Conservation (phyloP, 2,113 vertebrate genomes). For the Perccottus glenii region DNA sequence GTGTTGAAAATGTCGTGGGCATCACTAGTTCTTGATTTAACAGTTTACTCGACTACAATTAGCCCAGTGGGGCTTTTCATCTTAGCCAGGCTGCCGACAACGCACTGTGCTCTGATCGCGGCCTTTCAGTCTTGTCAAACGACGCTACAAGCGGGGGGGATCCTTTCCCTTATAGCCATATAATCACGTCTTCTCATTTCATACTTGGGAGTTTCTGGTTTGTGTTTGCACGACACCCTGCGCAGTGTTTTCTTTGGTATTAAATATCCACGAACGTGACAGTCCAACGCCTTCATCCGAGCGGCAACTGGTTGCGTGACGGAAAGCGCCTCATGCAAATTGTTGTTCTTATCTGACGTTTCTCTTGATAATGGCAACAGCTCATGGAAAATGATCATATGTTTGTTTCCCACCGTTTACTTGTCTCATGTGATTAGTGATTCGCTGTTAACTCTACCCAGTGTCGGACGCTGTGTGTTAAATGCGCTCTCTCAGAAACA, state of each 20-base stretch:
- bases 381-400: neutral
- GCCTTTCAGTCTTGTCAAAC: conserved; percentile 61
- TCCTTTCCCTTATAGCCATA: neutral
- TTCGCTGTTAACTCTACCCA: neutral
- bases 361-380: neutral
- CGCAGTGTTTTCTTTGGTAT: conserved; percentile 13
- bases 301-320: conserved; percentile 48
- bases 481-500: neutral
- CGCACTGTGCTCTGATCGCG: conserved; percentile 45
- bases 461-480: neutral
- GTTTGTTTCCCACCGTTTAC: neutral
- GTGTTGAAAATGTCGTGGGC: neutral
- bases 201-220: conserved; percentile 4
- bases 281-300: conserved; percentile 50
- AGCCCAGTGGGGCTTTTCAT: conserved; percentile 20
- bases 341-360: conserved; percentile 12
- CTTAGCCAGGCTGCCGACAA: conserved; percentile 26
- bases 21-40: conserved; percentile 27
- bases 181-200: conserved; percentile 8
- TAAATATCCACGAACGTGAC: conserved; percentile 32
- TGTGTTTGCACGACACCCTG: conserved; percentile 17
- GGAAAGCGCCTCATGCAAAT: conserved; percentile 15
- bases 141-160: conserved; percentile 18
- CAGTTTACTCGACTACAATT: conserved; percentile 24
- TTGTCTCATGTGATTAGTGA: neutral